Evolutionary conservation across 2,113 vertebrate species (phyloP), one percentile per base, ranked within the genome.

Genomic region (Sisor rabdophorus): DNA sequence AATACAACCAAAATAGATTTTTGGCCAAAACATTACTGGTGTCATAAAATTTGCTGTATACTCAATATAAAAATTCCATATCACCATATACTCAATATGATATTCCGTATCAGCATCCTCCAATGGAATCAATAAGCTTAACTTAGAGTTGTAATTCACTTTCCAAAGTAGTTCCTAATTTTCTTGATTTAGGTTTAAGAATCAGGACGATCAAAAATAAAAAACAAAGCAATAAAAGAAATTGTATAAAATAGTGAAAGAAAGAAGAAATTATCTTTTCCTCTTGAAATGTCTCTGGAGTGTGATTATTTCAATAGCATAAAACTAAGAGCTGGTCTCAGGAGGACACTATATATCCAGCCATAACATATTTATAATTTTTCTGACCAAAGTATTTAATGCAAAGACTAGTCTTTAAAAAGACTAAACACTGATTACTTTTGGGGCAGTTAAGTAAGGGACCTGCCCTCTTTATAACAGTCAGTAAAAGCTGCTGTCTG

Each of bases 301-400:
- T 78, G 64, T 63, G 48, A 53, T 78, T 76, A 75, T 26, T 12
- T 26, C 71, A 78, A 20, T 63, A 58, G 76, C 64, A 81, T 75
- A 65, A 75, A 70, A 53, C 63, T 4, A 16, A 55, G 16, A 55
- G 16, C 10, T 26, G 54, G 19, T 74, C 76, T 64, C 71, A 12
- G 44, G 80, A 70, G 64, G 55, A 56, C n/a, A 61, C 22, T 36
- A 56, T 32, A 65, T 78, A 75, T 78, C 75, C 36, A 74, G 71
- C 56, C 71, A 74, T 74, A 74, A 74, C 48, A 74, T n/a, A n/a
- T n/a, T n/a, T n/a, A n/a, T n/a, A n/a, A n/a, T n/a, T n/a, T n/a
- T n/a, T n/a, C n/a, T n/a, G n/a, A n/a, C n/a, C n/a, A n/a, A n/a
- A n/a, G n/a, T n/a, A n/a, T n/a, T n/a, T 32, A 19, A 74, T 53